Base-by-base conservation (phyloP, 2,888 invertebrate species). In the Tuta absoluta region DNA sequence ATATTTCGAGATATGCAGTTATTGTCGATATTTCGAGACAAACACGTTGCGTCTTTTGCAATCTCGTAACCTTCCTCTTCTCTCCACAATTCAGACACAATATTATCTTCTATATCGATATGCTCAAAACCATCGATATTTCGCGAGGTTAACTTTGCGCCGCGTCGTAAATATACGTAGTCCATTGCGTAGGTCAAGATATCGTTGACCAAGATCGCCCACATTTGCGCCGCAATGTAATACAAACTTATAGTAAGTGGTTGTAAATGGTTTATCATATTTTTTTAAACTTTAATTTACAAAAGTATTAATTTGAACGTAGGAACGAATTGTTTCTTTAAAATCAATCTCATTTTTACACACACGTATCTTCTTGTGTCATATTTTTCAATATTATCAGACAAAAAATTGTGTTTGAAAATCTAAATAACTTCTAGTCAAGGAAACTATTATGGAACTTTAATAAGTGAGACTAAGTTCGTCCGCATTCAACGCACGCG, bases 41-140 rank as follows among this genome's bases (percentile, higher is more conserved):
- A 5, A 10, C 7, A 7, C 33, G 4, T 41, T 4, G 24, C 53
- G 1, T 53, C 53, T 7, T 53, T 24, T 3, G 53, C 53, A 11
- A 53, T 53, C 7, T 53, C 53, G 7, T 24, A 53, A 2, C 53
- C 53, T n/a, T 53, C 53, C 12, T 53, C 53, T 53, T 53, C 53
- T 2, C 24, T 2, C 53, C 23, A 53, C 3, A 53, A 28, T 14
- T 24, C 12, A 0, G 53, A 53, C 12, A 53, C 19, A 4, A 24
- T 1, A 23, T 14, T 28, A 2, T 53, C 53, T n/a, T 53, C 24
- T 14, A 53, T 4, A 7, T 53, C 53, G 28, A 53, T 12, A n/a
- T 2, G 28, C n/a, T 24, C 24, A n/a, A 24, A 53, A n/a, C n/a
- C 53, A 0, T 53, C 53, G n/a, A 53, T 8, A n/a, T 53, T 21